Conservation (phyloP, 1,140 invertebrate species). For the Megathymus violae region DNA sequence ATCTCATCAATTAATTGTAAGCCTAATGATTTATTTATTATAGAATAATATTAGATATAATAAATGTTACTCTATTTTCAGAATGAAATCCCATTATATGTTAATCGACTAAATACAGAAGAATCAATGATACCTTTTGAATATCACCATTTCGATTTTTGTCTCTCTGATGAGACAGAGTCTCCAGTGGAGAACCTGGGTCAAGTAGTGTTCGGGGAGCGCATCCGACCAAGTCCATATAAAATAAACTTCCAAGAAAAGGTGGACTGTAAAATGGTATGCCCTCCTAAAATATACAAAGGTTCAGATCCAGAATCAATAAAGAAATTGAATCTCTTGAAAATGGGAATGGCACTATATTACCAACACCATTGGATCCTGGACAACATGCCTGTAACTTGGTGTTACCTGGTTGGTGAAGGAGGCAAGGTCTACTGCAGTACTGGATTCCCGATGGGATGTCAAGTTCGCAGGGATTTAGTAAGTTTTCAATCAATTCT, state of each 20-base stretch:
- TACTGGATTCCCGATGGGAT: slow-evolving; percentile 99
- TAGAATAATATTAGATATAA: background rate
- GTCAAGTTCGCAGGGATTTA: slow-evolving; percentile 86
- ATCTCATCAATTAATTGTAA: background rate
- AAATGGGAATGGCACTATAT: slow-evolving; percentile 97
- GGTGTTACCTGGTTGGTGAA: slow-evolving; percentile 94
- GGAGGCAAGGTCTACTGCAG: slow-evolving; percentile 92
- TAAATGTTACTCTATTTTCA: slow-evolving; percentile 75
- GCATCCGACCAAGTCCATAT: slow-evolving; percentile 96
- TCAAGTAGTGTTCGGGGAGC: slow-evolving; percentile 99
- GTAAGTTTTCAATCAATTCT: slow-evolving; percentile 64
- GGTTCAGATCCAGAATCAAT: slow-evolving; percentile 86
- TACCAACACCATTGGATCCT: slow-evolving; percentile 99
- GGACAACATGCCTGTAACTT: slow-evolving; percentile 98
- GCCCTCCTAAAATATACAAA: slow-evolving; percentile 88
- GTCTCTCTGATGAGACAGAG: slow-evolving; percentile 87
- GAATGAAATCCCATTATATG: slow-evolving; percentile 94
- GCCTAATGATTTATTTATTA: background rate
- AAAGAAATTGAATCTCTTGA: slow-evolving; percentile 91
- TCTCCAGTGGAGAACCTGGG: slow-evolving; percentile 99
- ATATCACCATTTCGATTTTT: slow-evolving; percentile 99
- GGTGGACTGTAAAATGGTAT: slow-evolving; percentile 88
- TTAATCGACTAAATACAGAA: slow-evolving; percentile 98
- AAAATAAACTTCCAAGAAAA: slow-evolving; percentile 91
- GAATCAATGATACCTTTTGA: slow-evolving; percentile 99